These are phyloP conservation scores for Drosophila sproati DNA, from an alignment of 1,140 invertebrate species.

Conservation along the genomic window DNA sequence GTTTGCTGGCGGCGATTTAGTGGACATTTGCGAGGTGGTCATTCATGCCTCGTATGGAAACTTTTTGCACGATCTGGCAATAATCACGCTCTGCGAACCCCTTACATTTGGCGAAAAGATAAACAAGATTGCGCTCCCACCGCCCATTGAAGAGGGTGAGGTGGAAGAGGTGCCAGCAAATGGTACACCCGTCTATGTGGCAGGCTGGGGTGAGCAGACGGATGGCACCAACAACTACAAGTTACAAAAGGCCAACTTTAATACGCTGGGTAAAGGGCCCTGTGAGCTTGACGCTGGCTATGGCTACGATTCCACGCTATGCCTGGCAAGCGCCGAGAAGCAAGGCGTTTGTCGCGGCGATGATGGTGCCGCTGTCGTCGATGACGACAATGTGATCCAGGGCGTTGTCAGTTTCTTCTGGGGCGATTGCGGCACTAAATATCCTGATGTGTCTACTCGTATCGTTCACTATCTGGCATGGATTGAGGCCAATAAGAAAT, in stretches of 20 bases:
- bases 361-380: constrained; percentile 61
- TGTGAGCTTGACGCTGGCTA: constrained; percentile 70
- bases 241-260: constrained; percentile 60
- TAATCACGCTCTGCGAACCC: constrained; percentile 78
- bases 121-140: constrained; percentile 64
- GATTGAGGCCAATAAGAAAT: constrained; percentile 49
- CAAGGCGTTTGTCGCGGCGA: constrained; percentile 74
- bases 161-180: constrained; percentile 43
- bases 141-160: constrained; percentile 19
- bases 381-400: constrained; percentile 45
- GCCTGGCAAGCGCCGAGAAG: constrained; percentile 57
- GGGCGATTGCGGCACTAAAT: constrained; percentile 66
- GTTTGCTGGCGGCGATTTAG: constrained; percentile 67
- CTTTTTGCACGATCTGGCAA: constrained; percentile 85
- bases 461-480: constrained; percentile 59
- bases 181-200: constrained; percentile 57
- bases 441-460: constrained; percentile 62
- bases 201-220: constrained; percentile 71
- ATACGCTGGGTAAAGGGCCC: constrained; percentile 45
- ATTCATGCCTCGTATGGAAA: constrained; percentile 84
- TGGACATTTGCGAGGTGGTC: constrained; percentile 35
- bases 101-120: constrained; percentile 77
- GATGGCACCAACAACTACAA: constrained; percentile 62
- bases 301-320: constrained; percentile 60
- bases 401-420: constrained; percentile 70